Evolutionary conservation across 2,888 invertebrate genomes (phyloP), one percentile per base, ranked within the genome.

Genomic region (Polia nebulosa): DNA sequence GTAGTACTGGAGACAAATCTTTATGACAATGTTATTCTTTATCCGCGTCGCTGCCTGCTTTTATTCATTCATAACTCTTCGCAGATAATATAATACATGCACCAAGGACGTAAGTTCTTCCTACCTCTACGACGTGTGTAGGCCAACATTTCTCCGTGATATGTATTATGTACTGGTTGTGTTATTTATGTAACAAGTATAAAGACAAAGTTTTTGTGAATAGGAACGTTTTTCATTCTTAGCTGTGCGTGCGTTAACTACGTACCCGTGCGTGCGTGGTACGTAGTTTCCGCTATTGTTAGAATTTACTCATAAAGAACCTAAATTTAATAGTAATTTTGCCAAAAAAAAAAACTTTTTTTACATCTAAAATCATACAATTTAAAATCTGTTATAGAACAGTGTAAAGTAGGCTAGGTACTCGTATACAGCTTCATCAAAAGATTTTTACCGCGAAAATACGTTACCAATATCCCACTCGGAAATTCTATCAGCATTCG

Each of bases 1-100:
- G 84, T 78, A 79, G 66, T 75, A 80, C 76, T 65, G 84, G 83
- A 86, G 85, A 89, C 88, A 89, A 89, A 89, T 88, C 88, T 89
- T 89, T 87, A 88, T 86, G 85, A 79, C 86, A 84, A 76, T 87
- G 83, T 85, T 88, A 87, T 89, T 87, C 88, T 87, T 86, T 84
- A 85, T 79, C 70, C 82, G 81, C 85, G 82, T 84, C 83, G 80
- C 78, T 76, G 72, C 68, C 61, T 78, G 77, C 73, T 77, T 85
- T 84, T 80, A 86, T 84, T 85, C 85, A 80, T 87, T 85, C 85
- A 83, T 86, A 86, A 85, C 80, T 78, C 82, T 84, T 85, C 75
- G 70, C 80, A 83, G 80, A 83, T 83, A 80, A 83, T 81, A 81
- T 72, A 73, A 77, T 76, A 68, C 72, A 73, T 79, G 71, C 68